Percentiles rank a stretch among this genome's conserved stretches.
phyloP scores from a whole-genome alignment of 1,140 invertebrate species.

The Drosophila lini region DNA sequence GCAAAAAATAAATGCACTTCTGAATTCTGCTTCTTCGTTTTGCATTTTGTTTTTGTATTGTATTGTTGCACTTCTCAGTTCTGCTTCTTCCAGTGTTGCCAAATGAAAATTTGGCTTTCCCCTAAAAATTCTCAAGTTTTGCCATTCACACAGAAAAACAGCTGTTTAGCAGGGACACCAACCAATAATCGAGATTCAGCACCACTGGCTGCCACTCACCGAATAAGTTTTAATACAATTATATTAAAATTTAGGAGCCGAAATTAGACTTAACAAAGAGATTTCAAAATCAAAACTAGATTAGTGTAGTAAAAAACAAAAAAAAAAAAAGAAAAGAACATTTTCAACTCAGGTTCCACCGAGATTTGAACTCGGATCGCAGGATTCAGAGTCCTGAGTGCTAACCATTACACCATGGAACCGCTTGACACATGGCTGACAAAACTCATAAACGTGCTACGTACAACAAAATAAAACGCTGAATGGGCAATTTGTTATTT shows the following conservation, averaged over 20 bases:
- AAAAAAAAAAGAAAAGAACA: slow-evolving; percentile 11
- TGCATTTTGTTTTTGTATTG: background rate
- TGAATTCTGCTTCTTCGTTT: slow-evolving; percentile 3
- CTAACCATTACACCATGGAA: slow-evolving; percentile 96
- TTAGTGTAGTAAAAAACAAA: background rate
- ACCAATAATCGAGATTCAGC: background rate
- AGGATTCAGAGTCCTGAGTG: slow-evolving; percentile 96
- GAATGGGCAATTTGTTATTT: background rate
- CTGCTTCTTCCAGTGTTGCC: too few relatives aligned
- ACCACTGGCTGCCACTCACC: background rate
- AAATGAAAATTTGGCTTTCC: background rate
- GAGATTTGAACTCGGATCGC: slow-evolving; percentile 95
- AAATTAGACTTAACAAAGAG: background rate
- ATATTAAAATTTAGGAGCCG: background rate
- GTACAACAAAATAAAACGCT: background rate
- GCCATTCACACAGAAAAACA: background rate
- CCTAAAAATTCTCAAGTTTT: background rate
- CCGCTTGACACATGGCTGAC: slow-evolving; percentile 5
- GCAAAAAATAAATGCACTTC: slow-evolving; percentile 38
- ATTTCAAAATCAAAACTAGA: background rate
- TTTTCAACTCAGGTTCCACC: slow-evolving; percentile 87
- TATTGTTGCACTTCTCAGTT: too few relatives aligned
- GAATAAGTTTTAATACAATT: background rate
- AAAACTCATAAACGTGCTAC: background rate
- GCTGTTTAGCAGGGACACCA: background rate